Conservation (phyloP, 92 coral and sea anemone genomes). For the Epizoanthus fatuus region DNA sequence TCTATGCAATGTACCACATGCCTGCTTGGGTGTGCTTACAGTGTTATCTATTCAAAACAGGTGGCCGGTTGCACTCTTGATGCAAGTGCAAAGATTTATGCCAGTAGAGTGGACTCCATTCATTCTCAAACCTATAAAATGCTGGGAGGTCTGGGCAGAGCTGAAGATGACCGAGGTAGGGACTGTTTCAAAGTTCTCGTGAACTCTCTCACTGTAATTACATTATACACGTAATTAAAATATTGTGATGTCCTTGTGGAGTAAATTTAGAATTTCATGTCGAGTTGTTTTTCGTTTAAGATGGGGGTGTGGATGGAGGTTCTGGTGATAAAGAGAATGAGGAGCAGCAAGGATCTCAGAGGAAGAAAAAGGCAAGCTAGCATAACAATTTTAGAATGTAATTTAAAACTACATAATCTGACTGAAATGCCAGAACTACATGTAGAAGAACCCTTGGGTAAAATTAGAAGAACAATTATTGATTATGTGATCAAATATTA, state of each 20-base stretch:
- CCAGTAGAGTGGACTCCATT: conserved; percentile 97
- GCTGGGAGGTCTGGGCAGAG: conserved; percentile 96
- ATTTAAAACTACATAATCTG: too few species aligned
- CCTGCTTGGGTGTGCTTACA: neutral
- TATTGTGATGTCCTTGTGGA: neutral
- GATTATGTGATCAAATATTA: too few species aligned
- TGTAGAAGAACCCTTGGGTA: too few species aligned
- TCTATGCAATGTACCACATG: neutral
- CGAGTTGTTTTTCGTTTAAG: conserved; percentile 37
- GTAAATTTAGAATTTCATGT: neutral
- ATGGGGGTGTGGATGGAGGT: conserved; percentile 54
- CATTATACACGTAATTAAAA: neutral
- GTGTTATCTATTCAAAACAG: conserved; percentile 25
- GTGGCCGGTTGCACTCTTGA: conserved; percentile 97
- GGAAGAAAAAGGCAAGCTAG: conserved; percentile 73
- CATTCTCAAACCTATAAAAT: conserved; percentile 98
- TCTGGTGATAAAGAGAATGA: conserved; percentile 53
- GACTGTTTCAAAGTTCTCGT: neutral
- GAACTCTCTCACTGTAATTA: too few species aligned
- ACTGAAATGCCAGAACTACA: too few species aligned
- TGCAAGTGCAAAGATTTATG: conserved; percentile 99
- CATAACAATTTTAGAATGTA: neutral
- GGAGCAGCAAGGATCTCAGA: conserved; percentile 65
- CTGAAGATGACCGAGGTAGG: conserved; percentile 87
- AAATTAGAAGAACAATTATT: too few species aligned